These are phyloP conservation scores for Botrylloides violaceus DNA, from an alignment of 23 tunicate species.

Conservation along the genomic window DNA sequence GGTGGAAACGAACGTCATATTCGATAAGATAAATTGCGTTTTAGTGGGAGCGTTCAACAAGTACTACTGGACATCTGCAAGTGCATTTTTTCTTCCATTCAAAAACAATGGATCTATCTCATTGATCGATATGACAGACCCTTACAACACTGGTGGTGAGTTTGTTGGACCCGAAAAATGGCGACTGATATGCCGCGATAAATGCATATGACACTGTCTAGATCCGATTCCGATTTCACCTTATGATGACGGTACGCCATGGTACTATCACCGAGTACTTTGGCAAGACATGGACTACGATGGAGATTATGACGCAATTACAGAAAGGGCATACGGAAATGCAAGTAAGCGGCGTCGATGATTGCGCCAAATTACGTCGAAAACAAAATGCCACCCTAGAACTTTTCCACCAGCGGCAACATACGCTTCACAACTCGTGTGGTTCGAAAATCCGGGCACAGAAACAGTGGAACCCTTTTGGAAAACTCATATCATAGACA, in stretches of 20 bases:
- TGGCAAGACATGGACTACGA: constrained; percentile 93
- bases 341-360: constrained; percentile 23
- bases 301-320: constrained; percentile 54
- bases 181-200: neutral
- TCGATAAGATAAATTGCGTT: too few relatives aligned
- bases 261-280: constrained; percentile 87
- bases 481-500: constrained; percentile 46
- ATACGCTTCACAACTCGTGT: constrained; percentile 42
- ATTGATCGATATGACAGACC: constrained; percentile 51
- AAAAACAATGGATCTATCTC: constrained; percentile 58
- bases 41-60: constrained; percentile 53
- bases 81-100: constrained; percentile 60
- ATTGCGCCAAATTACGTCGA: neutral
- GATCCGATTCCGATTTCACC: constrained; percentile 48
- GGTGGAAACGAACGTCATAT: too few relatives aligned
- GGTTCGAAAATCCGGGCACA: constrained; percentile 70
- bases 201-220: constrained; percentile 2
- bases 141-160: constrained; percentile 43
- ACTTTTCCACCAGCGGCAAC: constrained; percentile 32
- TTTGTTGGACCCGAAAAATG: too few relatives aligned
- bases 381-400: neutral
- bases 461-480: constrained; percentile 30
- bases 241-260: constrained; percentile 24
- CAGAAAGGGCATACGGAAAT: constrained; percentile 72
- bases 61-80: constrained; percentile 36